Evolutionary conservation across 2,797 vertebrate genomes (phyloP).

Genomic region (Prionace glauca): DNA sequence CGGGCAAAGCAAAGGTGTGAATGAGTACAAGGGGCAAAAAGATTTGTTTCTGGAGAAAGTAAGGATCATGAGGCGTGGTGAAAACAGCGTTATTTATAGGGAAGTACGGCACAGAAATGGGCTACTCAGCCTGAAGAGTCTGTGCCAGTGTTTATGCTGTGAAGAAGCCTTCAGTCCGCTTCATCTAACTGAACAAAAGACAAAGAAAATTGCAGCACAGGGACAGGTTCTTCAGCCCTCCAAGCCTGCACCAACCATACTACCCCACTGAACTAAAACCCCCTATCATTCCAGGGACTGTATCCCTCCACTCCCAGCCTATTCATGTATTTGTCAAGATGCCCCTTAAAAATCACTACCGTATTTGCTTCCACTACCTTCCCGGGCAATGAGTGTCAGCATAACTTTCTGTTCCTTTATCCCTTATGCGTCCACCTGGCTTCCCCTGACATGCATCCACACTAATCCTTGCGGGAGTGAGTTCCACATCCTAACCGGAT

Average conservation of each 20-base stretch:
- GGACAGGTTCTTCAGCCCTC: too few species aligned
- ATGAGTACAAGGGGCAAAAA: not conserved
- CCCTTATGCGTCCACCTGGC: not conserved
- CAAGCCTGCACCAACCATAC: too few species aligned
- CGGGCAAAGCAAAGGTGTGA: not conserved
- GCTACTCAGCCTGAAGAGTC: too few species aligned
- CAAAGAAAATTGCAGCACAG: too few species aligned
- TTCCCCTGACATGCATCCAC: not conserved
- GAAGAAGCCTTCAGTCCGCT: not conserved
- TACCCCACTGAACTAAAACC: too few species aligned
- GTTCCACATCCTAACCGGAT: not conserved
- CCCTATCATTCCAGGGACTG: too few species aligned
- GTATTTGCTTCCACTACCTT: too few species aligned
- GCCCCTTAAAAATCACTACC: too few species aligned
- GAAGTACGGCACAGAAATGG: not conserved
- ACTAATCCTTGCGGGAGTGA: not conserved
- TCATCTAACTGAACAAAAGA: not conserved
- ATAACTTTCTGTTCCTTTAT: not conserved
- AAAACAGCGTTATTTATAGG: not conserved
- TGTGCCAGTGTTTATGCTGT: not conserved
- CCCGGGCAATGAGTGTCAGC: too few species aligned
- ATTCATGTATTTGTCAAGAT: too few species aligned
- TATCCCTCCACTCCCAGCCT: too few species aligned
- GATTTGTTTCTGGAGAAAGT: not conserved
- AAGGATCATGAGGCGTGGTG: not conserved